Evolutionary conservation across 2,888 invertebrate genomes (phyloP), one percentile per base, ranked within the genome.

Genomic region (Acrobasis repandana): DNA sequence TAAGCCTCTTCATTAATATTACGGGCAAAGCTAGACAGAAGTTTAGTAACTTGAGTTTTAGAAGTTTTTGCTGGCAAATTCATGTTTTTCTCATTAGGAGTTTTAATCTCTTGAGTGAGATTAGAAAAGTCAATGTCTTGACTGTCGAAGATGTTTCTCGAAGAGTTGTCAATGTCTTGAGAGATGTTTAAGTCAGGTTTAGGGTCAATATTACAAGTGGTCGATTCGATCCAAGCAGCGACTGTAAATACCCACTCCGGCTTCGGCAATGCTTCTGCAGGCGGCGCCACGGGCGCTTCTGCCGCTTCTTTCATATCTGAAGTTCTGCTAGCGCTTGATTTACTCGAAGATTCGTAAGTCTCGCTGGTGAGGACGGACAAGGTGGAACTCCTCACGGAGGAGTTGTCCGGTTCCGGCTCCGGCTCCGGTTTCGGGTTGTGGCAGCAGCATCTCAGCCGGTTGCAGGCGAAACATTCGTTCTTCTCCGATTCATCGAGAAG

Each of bases 381-480:
- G 1, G 51, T 51, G 34, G 64, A 64, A 48, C 68, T 71, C 48
- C 54, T 54, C 43, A 61, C 34, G 6, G 64, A 64, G 10, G 60
- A 48, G 48, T 6, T 48, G 15, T 63, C 66, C 14, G 56, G 20
- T 4, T 20, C 2, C 4, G 20, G 20, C 2, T 3, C 4, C 20
- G 20, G 20, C 4, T 20, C 20, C 20, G 2, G 20, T 4, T 20
- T 20, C 20, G 2, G 20, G 2, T 20, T 20, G 20, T 2, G 9
- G 52, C 80, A 80, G 36, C 63, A 47, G 60, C 77, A 80, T 36
- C 73, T 75, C 5, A 80, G 65, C 1, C 65, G 62, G 62, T 72
- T 68, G 67, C 80, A 80, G 8, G 50, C 16, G 47, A 66, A 61
- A 64, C 79, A 81, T 47, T 77, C 76, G 0, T 58, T 58, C 38